These are phyloP conservation scores for Tetraneura akinire DNA, from an alignment of 1,140 invertebrate genomes.

Conservation along the genomic window DNA sequence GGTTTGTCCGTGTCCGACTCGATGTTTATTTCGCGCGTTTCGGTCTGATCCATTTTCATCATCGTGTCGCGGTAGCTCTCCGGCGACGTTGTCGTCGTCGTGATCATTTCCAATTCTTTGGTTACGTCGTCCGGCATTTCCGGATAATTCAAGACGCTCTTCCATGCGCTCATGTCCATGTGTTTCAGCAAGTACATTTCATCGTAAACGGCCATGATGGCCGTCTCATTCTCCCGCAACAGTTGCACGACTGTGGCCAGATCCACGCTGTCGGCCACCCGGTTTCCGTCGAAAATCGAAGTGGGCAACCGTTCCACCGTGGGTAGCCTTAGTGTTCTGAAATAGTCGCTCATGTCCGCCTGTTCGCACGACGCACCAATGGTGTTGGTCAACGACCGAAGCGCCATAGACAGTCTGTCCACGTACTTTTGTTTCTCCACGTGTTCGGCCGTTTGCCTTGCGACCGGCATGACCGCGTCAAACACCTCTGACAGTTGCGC, in stretches of 20 bases:
- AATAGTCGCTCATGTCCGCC: neutral
- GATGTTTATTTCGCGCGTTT: too few relatives aligned
- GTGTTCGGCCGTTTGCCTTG: too few relatives aligned
- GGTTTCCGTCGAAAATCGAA: neutral
- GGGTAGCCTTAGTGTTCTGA: fast-evolving
- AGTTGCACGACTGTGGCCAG: too few relatives aligned
- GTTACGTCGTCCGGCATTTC: neutral
- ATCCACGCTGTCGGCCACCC: fast-evolving
- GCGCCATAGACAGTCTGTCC: neutral
- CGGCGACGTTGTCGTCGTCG: neutral
- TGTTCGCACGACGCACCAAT: neutral
- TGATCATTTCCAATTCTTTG: too few relatives aligned
- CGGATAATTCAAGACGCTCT: neutral
- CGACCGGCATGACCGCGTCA: too few relatives aligned
- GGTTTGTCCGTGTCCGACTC: too few relatives aligned
- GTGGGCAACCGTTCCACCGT: too few relatives aligned
- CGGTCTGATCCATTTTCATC: too few relatives aligned
- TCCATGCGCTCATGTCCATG: neutral
- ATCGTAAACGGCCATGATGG: neutral
- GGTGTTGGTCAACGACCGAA: neutral
- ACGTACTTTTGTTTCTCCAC: too few relatives aligned
- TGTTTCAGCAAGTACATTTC: neutral
- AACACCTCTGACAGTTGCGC: neutral
- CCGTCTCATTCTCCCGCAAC: neutral
- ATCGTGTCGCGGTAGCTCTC: neutral